Evolutionary conservation across 2,113 vertebrate genomes (phyloP), one percentile per base, ranked within the genome.

Genomic region (Beaufortia kweichowensis): DNA sequence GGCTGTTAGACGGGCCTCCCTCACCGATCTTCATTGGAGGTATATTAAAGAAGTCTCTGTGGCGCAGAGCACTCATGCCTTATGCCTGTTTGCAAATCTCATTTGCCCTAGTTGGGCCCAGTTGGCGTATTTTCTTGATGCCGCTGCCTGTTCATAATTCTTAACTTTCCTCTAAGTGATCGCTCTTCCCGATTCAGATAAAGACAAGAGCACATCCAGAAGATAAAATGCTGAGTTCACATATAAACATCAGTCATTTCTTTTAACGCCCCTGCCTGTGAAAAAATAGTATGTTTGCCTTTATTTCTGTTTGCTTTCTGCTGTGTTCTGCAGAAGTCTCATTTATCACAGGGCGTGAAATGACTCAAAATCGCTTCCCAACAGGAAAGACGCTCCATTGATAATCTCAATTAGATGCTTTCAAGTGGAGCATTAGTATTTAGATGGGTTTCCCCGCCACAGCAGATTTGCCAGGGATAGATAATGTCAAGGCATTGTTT

Each of bases 1-100:
- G 86, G 85, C 86, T 89, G 70, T 72, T 75, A 86, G 86, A 89
- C 78, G 81, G 82, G 57, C 84, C 89, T 83, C 89, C 85, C 82
- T 91, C 86, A 82, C 85, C 75, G 83, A 86, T 85, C 82, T 79
- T 76, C 29, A 75, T 71, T 53, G 80, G 84, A 86, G 87, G 60
- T 70, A 41, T 79, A 87, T 76, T 88, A 79, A 75, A 86, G 4
- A 84, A 76, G 0, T 5, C 73, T 66, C 67, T 33, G 15, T 82
- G 87, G 86, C 82, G 86, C 83, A 78, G 84, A 48, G 7, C 23
- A 21, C 28, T 23, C 66, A 4, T 46, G 63, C 19, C n/a, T 67
- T 48, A 67, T 67, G 24, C 31, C 66, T 8, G 5, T 69, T 53
- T 55, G 19, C 28, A 69, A n/a, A 28, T 55, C 28, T 33, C 28